Base-by-base conservation (phyloP, 1,140 invertebrate species). In the Hyposmocoma kahamanoa region DNA sequence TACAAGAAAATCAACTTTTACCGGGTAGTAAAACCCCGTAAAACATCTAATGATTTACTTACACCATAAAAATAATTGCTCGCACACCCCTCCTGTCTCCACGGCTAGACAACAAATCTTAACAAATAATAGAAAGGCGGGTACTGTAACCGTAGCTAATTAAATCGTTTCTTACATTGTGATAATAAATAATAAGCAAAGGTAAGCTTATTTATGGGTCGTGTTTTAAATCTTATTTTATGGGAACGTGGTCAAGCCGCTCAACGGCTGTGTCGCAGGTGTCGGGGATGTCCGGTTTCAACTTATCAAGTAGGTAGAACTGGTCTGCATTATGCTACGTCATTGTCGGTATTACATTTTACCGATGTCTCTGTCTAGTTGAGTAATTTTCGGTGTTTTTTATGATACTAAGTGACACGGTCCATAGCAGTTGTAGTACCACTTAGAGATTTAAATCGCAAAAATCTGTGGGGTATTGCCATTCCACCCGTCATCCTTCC, bases 181-280 rank as follows among this genome's bases (percentile, higher is more conserved):
- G 51, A 64, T 48, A 62, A 72, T 67, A 66, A 73, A 68, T 67
- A 69, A 71, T 65, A 63, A n/a, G n/a, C n/a, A n/a, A n/a, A 62
- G 57, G 62, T 53, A 59, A 61, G 44, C 66, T 77, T 72, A 74
- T 82, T 79, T 81, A 79, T 81, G 67, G 63, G 59, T 43, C 68
- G 59, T 64, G 74, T 82, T 72, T 76, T 82, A 79, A 77, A 82
- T 82, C 72, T 75, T 66, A 72, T 79, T 82, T 79, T 82, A 82
- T 82, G 75, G 78, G 78, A 79, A 79, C 67, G 75, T 52, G 78
- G 78, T 76, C 54, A 58, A 48, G 58, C 52, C 53, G 72, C 69
- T 74, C 75, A 74, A 67, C 67, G 64, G 62, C 62, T 57, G 67
- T 67, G 72, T 69, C 65, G 72, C 71, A 76, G 77, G 74, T 81